These are phyloP conservation scores for Itoplectis maculator DNA, from an alignment of 2,888 invertebrate genomes.

Conservation along the genomic window DNA sequence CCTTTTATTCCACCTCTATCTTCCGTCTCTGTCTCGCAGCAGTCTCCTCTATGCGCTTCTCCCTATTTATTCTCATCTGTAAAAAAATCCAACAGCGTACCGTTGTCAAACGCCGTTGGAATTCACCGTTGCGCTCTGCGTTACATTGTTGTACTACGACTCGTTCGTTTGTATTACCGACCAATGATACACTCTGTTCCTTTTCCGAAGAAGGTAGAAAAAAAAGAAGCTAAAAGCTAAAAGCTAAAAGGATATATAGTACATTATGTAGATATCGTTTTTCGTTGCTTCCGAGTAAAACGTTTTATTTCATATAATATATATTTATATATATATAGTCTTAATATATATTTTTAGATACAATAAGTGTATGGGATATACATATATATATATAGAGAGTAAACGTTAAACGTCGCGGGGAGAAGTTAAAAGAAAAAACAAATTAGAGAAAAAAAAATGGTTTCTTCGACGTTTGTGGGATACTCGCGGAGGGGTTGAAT, in stretches of 20 bases:
- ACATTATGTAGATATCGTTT: not conserved
- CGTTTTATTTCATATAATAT: constrained; percentile 39
- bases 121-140: too few relatives aligned
- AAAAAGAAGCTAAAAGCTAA: too few relatives aligned
- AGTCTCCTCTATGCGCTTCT: too few relatives aligned
- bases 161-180: too few relatives aligned
- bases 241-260: too few relatives aligned
- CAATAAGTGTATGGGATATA: constrained; percentile 18
- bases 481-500: not conserved
- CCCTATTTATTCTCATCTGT: too few relatives aligned
- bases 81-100: not conserved
- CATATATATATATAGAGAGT: not conserved
- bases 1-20: too few relatives aligned
- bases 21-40: too few relatives aligned
- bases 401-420: constrained; percentile 9
- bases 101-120: not conserved
- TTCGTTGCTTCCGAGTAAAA: constrained; percentile 26
- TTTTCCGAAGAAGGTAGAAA: too few relatives aligned
- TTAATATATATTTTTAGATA: constrained; percentile 21
- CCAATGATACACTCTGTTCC: too few relatives aligned
- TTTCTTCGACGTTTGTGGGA: not conserved
- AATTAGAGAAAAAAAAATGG: not conserved
- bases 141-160: too few relatives aligned
- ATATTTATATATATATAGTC: constrained; percentile 38
- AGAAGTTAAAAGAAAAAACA: not conserved